Conservation (phyloP, 2,113 vertebrate species). For the Tychaedon coryphoeus region DNA sequence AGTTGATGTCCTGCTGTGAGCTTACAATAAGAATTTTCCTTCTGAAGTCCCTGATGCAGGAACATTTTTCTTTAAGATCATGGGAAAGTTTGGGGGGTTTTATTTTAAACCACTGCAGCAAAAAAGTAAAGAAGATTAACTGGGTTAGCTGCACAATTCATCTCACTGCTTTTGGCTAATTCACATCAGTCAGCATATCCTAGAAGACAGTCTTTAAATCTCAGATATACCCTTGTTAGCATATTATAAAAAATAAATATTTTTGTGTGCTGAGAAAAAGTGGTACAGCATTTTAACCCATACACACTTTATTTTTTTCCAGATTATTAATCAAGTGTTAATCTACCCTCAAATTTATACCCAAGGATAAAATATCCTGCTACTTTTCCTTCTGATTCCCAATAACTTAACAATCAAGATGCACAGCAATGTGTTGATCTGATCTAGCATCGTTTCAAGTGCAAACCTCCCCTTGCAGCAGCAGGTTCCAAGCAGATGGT, state of each 20-base stretch:
- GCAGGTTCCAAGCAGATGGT: constrained; percentile 42
- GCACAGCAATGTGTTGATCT: neutral
- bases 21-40: constrained; percentile 36
- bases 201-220: neutral
- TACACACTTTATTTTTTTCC: rapidly evolving
- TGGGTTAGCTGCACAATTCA: neutral
- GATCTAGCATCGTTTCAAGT: neutral
- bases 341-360: neutral
- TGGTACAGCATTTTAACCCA: neutral
- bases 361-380: neutral
- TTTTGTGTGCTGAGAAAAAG: neutral
- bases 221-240: neutral
- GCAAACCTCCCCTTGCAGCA: neutral
- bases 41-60: neutral
- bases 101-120: constrained; percentile 35
- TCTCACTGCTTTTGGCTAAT: neutral
- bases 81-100: constrained; percentile 14
- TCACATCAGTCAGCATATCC: neutral
- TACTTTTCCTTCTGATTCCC: neutral
- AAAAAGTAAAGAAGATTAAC: neutral
- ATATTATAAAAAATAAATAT: neutral
- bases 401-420: neutral
- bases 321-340: neutral
- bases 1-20: neutral
- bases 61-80: constrained; percentile 24